Evolutionary conservation across 2,888 invertebrate species (phyloP).

Genomic region (Molorchus minor): DNA sequence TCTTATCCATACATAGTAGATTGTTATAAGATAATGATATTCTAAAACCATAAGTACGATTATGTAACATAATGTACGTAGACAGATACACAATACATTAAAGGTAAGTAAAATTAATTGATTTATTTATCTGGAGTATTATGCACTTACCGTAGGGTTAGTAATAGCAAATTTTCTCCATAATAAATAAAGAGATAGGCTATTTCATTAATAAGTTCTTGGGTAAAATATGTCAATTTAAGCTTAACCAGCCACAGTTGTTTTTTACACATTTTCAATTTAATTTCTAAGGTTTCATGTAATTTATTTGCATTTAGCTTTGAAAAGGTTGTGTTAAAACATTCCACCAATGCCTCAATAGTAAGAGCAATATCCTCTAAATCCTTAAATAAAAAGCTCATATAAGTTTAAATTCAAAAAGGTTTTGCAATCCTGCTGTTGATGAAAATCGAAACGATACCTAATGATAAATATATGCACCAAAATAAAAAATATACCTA

Average conservation of each 20-base stretch:
- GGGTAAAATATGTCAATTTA: conserved; percentile 67
- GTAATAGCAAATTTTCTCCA: conserved; percentile 67
- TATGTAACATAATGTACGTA: conserved; percentile 1
- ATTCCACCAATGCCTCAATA: conserved; percentile 65
- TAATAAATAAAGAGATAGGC: conserved; percentile 68
- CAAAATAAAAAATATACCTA: not conserved
- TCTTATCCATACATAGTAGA: conserved; percentile 68
- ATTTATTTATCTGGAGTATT: not conserved
- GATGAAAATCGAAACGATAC: too few relatives aligned
- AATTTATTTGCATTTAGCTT: conserved; percentile 61
- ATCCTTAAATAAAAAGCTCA: conserved; percentile 62
- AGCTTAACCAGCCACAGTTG: conserved; percentile 67
- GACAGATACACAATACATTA: not conserved
- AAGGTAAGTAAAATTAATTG: not conserved
- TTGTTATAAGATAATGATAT: conserved; percentile 72
- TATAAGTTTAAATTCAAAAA: not conserved
- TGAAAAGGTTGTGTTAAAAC: conserved; percentile 66
- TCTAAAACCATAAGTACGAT: conserved; percentile 60
- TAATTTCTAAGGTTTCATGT: conserved; percentile 51
- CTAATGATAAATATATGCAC: too few relatives aligned
- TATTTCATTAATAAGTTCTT: conserved; percentile 67
- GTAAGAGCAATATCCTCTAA: conserved; percentile 68
- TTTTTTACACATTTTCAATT: conserved; percentile 66
- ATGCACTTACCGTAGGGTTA: conserved; percentile 66
- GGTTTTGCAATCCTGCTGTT: not conserved